These are phyloP conservation scores for Drymodes brunneopygia DNA, from an alignment of 2,113 vertebrate genomes.

Conservation along the genomic window DNA sequence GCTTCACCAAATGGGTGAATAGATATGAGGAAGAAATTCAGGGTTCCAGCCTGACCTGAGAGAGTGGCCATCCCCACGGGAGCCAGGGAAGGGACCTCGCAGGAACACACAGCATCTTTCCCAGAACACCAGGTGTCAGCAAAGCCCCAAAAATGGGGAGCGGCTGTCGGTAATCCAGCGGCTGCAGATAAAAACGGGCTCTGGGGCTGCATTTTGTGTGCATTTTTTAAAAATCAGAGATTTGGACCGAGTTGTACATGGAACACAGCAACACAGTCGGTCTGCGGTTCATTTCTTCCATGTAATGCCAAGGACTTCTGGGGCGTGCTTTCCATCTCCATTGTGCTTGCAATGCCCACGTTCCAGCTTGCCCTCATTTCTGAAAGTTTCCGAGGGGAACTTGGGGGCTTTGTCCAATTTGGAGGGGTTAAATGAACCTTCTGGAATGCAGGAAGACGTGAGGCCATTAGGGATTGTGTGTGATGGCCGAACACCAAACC, in stretches of 20 bases:
- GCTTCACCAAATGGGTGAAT: not conserved
- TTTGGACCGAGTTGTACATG: not conserved
- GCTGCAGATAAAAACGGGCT: rapidly evolving
- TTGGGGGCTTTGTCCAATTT: not conserved
- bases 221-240: not conserved
- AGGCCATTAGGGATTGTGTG: not conserved
- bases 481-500: not conserved
- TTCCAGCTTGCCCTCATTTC: not conserved
- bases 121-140: slow-evolving; percentile 48
- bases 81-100: not conserved
- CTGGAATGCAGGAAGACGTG: not conserved
- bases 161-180: rapidly evolving
- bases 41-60: not conserved
- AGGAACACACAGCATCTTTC: not conserved
- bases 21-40: not conserved
- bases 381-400: not conserved
- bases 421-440: not conserved
- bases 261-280: rapidly evolving
- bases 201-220: not conserved
- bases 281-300: not conserved
- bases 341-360: rapidly evolving
- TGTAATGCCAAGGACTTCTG: not conserved
- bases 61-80: rapidly evolving
- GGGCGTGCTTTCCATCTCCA: not conserved
- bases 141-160: not conserved